Percentiles rank a stretch among this genome's conserved stretches.
Evolutionary conservation across 1,140 invertebrate species (phyloP).

Genomic region (Anastatus disparis): DNA sequence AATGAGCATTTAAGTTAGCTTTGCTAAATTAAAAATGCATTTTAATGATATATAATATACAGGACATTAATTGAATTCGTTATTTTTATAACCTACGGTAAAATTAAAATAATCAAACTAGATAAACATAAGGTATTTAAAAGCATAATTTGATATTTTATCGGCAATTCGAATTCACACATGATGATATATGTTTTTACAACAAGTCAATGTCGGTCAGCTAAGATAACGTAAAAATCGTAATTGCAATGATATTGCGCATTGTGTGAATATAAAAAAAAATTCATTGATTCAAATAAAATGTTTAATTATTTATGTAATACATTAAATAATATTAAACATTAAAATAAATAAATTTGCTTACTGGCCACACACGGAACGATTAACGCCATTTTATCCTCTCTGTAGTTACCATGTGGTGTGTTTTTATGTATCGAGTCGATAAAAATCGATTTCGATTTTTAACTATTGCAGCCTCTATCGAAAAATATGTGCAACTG

Average conservation of each 20-base stretch:
- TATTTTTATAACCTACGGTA: not conserved
- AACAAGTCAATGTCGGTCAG: conserved; percentile 14
- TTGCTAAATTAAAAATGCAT: not conserved
- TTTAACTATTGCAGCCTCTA: too few species aligned
- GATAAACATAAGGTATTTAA: not conserved
- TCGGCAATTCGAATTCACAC: conserved; percentile 12
- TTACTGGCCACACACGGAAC: conserved; percentile 65
- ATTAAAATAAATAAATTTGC: conserved; percentile 41
- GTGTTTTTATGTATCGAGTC: conserved; percentile 35
- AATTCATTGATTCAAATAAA: not conserved
- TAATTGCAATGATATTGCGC: not conserved
- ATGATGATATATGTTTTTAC: conserved; percentile 28
- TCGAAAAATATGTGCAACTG: too few species aligned
- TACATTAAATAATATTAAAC: conserved; percentile 10
- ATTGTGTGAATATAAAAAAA: not conserved
- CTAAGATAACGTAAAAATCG: not conserved
- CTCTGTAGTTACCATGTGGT: conserved; percentile 46
- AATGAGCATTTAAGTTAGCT: conserved; percentile 3
- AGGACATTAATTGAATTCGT: not conserved
- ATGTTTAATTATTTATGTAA: not conserved
- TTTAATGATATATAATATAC: not conserved
- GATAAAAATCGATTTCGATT: conserved; percentile 40
- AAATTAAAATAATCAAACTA: not conserved
- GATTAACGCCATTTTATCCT: conserved; percentile 63
- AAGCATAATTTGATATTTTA: conserved; percentile 2